These are phyloP conservation scores for Agrochola lota DNA, from an alignment of 2,888 invertebrate genomes.

Conservation along the genomic window DNA sequence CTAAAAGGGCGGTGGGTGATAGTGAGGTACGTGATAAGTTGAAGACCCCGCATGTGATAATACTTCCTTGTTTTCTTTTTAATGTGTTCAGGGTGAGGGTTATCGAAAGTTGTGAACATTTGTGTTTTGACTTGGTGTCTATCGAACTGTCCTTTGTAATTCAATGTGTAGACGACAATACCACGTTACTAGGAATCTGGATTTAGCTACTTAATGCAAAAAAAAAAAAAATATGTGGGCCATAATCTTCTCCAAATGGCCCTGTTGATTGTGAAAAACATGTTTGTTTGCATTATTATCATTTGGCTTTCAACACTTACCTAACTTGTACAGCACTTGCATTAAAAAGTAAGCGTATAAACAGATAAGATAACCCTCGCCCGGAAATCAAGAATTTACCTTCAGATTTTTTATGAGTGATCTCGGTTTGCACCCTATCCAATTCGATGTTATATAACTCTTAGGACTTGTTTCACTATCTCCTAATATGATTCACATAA, in stretches of 20 bases:
- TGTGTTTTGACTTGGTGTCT: neutral
- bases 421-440: conserved; percentile 63
- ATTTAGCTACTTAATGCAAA: neutral
- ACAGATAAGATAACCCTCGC: conserved; percentile 27
- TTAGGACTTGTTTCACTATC: conserved; percentile 41
- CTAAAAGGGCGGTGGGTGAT: conserved; percentile 61
- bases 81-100: conserved; percentile 20
- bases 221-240: too few relatives aligned
- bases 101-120: conserved; percentile 10
- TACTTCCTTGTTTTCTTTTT: conserved; percentile 25
- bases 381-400: neutral
- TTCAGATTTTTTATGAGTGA: conserved; percentile 37
- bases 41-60: conserved; percentile 16
- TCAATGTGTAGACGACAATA: neutral
- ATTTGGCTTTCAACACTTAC: conserved; percentile 11
- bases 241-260: neutral
- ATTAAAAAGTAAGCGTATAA: neutral
- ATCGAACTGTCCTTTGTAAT: neutral
- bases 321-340: conserved; percentile 30
- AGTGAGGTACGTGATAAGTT: conserved; percentile 64
- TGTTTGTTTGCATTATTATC: neutral
- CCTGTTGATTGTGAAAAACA: neutral
- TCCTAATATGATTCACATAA: neutral
- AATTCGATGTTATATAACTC: conserved; percentile 53
- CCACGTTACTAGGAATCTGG: neutral